A percentile compares a stretch with the other conserved stretches of the same genome.
Evolutionary conservation across 1,140 invertebrate species (phyloP).

Genomic region (Eurosta solidaginis): DNA sequence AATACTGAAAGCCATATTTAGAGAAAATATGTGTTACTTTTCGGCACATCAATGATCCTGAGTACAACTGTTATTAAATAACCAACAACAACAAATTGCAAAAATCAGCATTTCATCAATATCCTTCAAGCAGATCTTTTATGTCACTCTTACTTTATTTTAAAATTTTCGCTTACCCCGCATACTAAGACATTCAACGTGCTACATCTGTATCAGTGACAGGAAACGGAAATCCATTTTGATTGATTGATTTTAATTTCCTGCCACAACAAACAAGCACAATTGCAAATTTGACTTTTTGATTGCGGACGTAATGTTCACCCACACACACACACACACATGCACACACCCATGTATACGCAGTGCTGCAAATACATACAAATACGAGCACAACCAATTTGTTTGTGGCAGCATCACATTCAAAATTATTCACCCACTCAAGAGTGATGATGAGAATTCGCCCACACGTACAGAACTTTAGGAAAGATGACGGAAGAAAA

Average conservation of each 20-base stretch:
- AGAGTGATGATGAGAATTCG: not conserved
- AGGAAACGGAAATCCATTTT: constrained; percentile 43
- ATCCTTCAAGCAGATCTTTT: no score
- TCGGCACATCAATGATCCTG: no score
- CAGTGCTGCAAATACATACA: not conserved
- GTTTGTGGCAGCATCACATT: not conserved
- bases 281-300: constrained; percentile 23
- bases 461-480: no score
- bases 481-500: not conserved
- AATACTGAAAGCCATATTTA: no score
- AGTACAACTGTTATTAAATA: no score
- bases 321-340: not conserved
- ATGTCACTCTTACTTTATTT: no score
- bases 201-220: constrained; percentile 19
- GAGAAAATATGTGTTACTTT: no score
- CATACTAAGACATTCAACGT: no score
- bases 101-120: no score
- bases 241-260: constrained; percentile 60
- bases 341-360: not conserved
- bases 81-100: no score
- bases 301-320: not conserved
- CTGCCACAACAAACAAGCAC: constrained; percentile 38
- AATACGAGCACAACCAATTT: not conserved
- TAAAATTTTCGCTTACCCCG: no score
- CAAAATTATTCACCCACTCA: not conserved